phyloP scores from a whole-genome alignment of 2,113 vertebrate genomes.

The Pampusana beccarii region DNA sequence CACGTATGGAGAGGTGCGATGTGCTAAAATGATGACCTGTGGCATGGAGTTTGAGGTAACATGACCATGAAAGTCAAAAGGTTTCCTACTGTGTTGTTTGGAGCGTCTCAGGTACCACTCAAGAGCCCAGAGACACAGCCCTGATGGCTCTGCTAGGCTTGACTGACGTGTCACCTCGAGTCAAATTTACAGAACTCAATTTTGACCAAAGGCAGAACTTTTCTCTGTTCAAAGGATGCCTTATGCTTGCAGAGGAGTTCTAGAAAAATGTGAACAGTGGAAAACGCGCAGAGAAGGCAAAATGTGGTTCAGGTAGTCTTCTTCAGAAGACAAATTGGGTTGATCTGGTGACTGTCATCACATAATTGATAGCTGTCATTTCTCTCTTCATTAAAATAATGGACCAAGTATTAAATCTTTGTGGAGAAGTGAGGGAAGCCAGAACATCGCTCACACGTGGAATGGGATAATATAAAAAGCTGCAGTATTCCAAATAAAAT shows the following conservation, averaged over 20 bases:
- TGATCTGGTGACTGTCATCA: neutral
- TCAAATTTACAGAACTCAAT: neutral
- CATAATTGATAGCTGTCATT: neutral
- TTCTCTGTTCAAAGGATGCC: neutral
- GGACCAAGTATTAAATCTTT: neutral
- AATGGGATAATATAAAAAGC: neutral
- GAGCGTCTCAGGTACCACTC: neutral
- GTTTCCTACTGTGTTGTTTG: neutral
- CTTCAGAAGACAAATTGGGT: neutral
- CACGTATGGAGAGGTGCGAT: rapidly evolving
- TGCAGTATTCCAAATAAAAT: neutral
- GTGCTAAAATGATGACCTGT: neutral
- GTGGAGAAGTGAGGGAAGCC: neutral
- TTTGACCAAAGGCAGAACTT: neutral
- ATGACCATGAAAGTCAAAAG: neutral
- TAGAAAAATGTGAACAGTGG: neutral
- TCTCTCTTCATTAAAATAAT: neutral
- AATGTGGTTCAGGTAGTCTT: neutral
- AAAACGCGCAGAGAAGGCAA: neutral
- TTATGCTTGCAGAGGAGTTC: neutral
- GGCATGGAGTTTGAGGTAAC: neutral
- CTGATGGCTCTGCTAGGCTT: neutral
- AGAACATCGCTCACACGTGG: neutral
- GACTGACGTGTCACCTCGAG: rapidly evolving
- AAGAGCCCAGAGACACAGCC: rapidly evolving